phyloP scores from a whole-genome alignment of 2,113 vertebrate species.

The Periophthalmus modestus region DNA sequence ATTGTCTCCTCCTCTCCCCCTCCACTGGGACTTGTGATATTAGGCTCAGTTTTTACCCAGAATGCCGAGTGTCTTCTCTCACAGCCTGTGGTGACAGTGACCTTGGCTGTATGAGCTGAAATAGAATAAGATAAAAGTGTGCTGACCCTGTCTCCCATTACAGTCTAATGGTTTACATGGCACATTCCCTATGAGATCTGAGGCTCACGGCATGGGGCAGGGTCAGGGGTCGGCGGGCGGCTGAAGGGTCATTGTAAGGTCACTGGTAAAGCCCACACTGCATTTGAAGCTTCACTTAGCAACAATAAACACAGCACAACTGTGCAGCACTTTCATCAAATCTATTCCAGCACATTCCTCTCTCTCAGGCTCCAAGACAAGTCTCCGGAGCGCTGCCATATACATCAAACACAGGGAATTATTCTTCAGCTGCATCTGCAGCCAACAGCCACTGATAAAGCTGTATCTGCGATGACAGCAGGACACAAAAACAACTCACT shows the following conservation, averaged over 20 bases:
- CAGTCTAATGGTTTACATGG: conserved; percentile 71
- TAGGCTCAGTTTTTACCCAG: conserved; percentile 39
- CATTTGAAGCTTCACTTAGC: conserved; percentile 52
- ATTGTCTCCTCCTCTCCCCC: conserved; percentile 20
- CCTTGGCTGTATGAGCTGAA: conserved; percentile 61
- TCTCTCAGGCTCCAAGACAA: conserved; percentile 27
- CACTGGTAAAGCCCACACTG: conserved; percentile 42
- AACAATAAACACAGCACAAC: conserved; percentile 56
- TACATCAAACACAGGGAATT: conserved; percentile 53
- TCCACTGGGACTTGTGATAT: conserved; percentile 12
- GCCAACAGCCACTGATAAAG: conserved; percentile 62
- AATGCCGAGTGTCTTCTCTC: conserved; percentile 43
- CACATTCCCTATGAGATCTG: conserved; percentile 45
- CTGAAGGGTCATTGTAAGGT: conserved; percentile 67
- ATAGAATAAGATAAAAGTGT: conserved; percentile 42
- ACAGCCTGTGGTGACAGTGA: conserved; percentile 42
- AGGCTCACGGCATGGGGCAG: conserved; percentile 29
- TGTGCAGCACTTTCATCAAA: conserved; percentile 37
- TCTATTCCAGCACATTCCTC: conserved; percentile 44
- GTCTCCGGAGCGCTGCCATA: conserved; percentile 34
- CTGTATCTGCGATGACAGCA: conserved; percentile 54
- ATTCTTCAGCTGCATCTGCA: conserved; percentile 58
- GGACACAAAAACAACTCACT: conserved; percentile 39
- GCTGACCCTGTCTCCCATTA: conserved; percentile 63
- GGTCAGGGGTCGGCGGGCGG: conserved; percentile 59